Percentiles rank a stretch among this genome's conserved stretches.
Conservation (phyloP, 2,113 vertebrate species). For the Illadopsis cleaveri region DNA sequence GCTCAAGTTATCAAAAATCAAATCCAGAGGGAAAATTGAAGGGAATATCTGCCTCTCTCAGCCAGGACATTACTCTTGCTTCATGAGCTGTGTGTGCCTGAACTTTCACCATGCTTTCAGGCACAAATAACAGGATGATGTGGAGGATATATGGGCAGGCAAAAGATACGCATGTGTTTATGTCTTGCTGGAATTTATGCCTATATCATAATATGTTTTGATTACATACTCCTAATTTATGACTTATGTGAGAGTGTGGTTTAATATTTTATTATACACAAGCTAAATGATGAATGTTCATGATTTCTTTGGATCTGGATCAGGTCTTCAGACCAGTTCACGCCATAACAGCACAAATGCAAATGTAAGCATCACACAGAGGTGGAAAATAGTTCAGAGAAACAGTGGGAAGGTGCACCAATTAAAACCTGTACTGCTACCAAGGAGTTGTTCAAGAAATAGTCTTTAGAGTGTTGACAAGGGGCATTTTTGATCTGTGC, state of each 20-base stretch:
- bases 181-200: neutral
- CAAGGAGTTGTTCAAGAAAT: neutral
- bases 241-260: rapidly evolving
- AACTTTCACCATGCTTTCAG: neutral
- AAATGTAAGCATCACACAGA: neutral
- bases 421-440: neutral
- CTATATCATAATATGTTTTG: neutral
- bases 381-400: neutral
- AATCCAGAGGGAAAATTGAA: neutral
- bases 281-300: neutral
- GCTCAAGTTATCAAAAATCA: neutral
- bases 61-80: neutral
- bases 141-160: neutral
- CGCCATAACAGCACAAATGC: rapidly evolving
- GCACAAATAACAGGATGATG: neutral
- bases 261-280: neutral
- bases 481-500: neutral
- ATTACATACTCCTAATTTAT: neutral
- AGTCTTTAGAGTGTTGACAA: neutral
- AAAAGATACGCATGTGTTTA: neutral
- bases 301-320: neutral
- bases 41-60: neutral
- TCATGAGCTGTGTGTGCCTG: neutral
- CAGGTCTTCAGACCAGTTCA: neutral
- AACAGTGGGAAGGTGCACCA: neutral